Evolutionary conservation across 1,140 invertebrate genomes (phyloP).

Genomic region (Pseudachorutes palmiensis): DNA sequence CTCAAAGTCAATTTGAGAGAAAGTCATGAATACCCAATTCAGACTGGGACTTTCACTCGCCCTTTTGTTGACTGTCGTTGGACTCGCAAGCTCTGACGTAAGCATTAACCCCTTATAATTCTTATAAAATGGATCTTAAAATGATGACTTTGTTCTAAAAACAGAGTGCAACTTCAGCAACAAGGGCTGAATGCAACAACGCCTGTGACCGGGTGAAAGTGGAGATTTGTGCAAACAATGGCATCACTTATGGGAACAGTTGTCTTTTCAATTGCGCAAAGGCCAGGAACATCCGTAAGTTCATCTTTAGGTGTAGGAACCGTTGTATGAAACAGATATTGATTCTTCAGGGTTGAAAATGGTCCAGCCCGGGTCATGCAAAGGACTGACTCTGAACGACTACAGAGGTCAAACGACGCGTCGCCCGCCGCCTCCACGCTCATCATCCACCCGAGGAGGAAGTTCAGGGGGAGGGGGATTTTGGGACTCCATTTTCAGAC

Average conservation of each 20-base stretch:
- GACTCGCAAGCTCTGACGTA: too few species aligned
- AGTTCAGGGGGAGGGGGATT: not conserved
- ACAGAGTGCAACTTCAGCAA: not conserved
- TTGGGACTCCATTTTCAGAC: not conserved
- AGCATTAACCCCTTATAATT: too few species aligned
- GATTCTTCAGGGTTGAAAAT: not conserved
- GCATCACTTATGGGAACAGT: not conserved
- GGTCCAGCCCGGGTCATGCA: not conserved
- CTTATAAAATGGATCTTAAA: too few species aligned
- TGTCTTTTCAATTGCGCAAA: not conserved
- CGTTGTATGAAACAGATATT: not conserved
- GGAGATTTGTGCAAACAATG: not conserved
- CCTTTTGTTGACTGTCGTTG: too few species aligned
- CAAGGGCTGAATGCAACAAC: not conserved
- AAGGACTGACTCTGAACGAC: not conserved
- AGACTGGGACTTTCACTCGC: too few species aligned
- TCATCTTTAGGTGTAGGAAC: not conserved
- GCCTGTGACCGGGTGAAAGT: not conserved
- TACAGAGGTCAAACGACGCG: not conserved
- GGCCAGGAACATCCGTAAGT: not conserved
- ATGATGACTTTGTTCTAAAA: too few species aligned
- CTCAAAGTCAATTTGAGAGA: too few species aligned
- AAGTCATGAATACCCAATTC: too few species aligned
- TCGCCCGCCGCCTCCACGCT: not conserved
- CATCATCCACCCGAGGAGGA: not conserved